Conservation (phyloP, 2,113 vertebrate genomes). For the Nothocercus julius region DNA sequence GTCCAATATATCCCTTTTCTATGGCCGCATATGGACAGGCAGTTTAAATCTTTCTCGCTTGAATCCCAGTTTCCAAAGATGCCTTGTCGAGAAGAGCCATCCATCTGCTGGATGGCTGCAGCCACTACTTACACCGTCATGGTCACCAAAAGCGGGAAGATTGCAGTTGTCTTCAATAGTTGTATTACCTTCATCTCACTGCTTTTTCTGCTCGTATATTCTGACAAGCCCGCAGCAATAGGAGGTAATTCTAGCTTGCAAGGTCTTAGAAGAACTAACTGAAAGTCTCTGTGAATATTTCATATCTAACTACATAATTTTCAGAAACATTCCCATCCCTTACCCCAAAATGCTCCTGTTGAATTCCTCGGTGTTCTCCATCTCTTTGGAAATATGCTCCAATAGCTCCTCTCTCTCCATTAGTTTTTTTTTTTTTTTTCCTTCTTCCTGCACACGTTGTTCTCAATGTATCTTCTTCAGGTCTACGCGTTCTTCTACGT, state of each 20-base stretch:
- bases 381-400: not conserved
- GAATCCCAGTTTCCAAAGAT: constrained; percentile 35
- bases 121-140: constrained; percentile 24
- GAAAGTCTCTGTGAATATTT: not conserved
- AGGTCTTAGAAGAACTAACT: not conserved
- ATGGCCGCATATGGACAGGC: not conserved
- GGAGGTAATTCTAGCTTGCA: constrained; percentile 16
- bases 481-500: not conserved
- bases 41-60: constrained; percentile 9
- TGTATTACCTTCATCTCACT: not conserved
- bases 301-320: not conserved
- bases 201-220: not conserved
- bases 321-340: not conserved
- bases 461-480: not conserved
- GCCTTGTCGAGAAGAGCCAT: not conserved
- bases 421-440: not conserved
- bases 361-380: not conserved
- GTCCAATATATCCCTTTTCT: not conserved
- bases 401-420: not conserved
- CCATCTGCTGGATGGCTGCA: not conserved
- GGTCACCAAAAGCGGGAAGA: not conserved
- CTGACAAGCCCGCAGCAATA: not conserved
- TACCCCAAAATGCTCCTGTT: not conserved
- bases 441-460: not conserved
- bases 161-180: not conserved